Evolutionary conservation across 2,113 vertebrate species (phyloP), one percentile per base, ranked within the genome.

Genomic region (Thryonomys swinderianus): DNA sequence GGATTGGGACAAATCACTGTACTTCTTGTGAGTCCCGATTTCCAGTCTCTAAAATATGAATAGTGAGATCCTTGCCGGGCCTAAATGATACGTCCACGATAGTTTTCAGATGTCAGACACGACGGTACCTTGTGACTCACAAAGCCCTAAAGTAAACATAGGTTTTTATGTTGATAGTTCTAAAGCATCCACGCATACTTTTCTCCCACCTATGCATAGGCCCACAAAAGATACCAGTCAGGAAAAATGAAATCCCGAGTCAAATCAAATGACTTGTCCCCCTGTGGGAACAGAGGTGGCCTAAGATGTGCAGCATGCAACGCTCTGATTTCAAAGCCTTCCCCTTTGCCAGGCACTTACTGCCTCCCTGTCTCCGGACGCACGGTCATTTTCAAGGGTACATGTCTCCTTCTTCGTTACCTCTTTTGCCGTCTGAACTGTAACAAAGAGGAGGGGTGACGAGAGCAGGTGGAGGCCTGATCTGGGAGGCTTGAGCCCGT

Each of bases 1-100:
- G 20, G 84, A 71, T 94, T 92, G 88, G 51, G 32, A 61, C 48
- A 95, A 94, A 51, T 82, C 6, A 55, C 3, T 96, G 83, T 64
- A 80, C n/a, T 51, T 93, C n/a, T 51, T 80, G 34, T 25, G 3
- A 10, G 25, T 91, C n/a, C 91, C 81, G 81, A 18, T 94, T 84
- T 93, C 64, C 1, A 45, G 9, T 61, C 21, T 86, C 53, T 78
- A 80, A 94, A 74, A 74, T 59, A 20, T 81, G 23, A 91, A 7
- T 87, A 55, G 73, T 40, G 73, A 90, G 84, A 76, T 85, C 30
- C 23, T 10, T 79, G 8, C 6, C 40, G 84, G 8, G 2, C 14
- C 32, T 69, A 91, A 62, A 30, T 93, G 40, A 57, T 48, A 61
- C 23, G 30, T 23, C 90, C 20, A 88, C 17, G 53, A 2, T 55